Conservation (phyloP, 2,888 invertebrate species). For the Pegoplata infirma region DNA sequence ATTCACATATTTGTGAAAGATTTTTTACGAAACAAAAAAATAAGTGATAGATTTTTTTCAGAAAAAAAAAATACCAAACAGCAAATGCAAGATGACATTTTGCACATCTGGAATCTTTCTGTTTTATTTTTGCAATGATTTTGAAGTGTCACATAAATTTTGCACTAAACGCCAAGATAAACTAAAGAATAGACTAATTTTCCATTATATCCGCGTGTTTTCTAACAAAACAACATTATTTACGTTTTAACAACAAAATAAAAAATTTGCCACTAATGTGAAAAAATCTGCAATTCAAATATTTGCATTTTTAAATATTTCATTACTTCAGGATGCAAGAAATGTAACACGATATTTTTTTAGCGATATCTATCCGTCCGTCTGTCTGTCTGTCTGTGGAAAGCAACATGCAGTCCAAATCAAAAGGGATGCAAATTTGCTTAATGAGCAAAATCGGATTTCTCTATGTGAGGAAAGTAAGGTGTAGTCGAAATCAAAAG, state of each 20-base stretch:
- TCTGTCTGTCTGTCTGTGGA: no score
- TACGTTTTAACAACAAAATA: background rate
- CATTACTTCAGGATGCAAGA: no score
- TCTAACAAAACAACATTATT: background rate
- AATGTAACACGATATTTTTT: no score
- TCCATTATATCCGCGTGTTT: constrained; percentile 11
- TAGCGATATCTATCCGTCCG: no score
- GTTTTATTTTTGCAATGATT: constrained; percentile 11
- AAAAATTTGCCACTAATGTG: background rate
- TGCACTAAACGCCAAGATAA: background rate
- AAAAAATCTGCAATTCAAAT: background rate
- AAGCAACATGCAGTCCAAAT: no score
- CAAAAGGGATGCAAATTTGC: no score
- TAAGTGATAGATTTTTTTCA: background rate
- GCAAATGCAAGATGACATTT: constrained; percentile 3
- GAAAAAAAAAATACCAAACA: background rate
- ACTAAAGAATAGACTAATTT: background rate
- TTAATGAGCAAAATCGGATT: no score
- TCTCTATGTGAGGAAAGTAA: no score
- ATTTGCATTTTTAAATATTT: no score
- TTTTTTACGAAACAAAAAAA: background rate
- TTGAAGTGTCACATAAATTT: constrained; percentile 36
- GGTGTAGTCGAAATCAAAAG: no score
- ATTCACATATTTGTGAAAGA: background rate
- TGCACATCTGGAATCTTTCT: constrained; percentile 17